Evolutionary conservation across 2,797 vertebrate genomes (phyloP).

Genomic region (Peromyscus attwateri): DNA sequence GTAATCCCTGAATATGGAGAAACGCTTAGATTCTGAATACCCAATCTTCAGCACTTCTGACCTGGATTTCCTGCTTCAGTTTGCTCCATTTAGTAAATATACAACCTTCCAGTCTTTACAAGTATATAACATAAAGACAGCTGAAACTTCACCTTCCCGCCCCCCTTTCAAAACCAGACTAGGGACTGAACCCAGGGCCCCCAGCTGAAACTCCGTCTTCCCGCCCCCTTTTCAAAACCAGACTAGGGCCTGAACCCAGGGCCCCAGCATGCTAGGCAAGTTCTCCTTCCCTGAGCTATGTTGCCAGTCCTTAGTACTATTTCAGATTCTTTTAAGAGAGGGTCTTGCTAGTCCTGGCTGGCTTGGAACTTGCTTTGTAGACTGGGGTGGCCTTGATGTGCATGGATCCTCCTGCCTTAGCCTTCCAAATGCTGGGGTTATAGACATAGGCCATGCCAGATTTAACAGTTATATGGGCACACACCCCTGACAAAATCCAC

Average conservation of each 20-base stretch:
- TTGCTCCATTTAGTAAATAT: neutral
- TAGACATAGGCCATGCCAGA: neutral
- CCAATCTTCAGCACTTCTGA: neutral
- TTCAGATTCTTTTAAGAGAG: neutral
- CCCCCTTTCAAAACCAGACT: neutral
- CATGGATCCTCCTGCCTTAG: neutral
- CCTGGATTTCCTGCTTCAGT: neutral
- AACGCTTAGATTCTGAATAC: neutral
- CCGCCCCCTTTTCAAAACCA: neutral
- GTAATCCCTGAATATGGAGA: neutral
- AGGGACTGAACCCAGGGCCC: neutral
- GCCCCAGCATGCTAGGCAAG: neutral
- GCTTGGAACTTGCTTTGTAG: neutral
- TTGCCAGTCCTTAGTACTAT: neutral
- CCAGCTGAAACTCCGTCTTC: neutral
- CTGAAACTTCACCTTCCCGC: neutral
- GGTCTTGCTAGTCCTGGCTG: neutral
- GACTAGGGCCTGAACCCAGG: neutral
- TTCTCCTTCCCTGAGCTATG: neutral
- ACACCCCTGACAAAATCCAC: neutral
- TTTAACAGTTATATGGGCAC: neutral
- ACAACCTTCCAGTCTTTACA: neutral
- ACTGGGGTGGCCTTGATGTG: neutral
- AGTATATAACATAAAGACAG: neutral
- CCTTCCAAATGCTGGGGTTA: neutral